Conservation (phyloP, 2,888 invertebrate genomes). For the Selenia dentaria region DNA sequence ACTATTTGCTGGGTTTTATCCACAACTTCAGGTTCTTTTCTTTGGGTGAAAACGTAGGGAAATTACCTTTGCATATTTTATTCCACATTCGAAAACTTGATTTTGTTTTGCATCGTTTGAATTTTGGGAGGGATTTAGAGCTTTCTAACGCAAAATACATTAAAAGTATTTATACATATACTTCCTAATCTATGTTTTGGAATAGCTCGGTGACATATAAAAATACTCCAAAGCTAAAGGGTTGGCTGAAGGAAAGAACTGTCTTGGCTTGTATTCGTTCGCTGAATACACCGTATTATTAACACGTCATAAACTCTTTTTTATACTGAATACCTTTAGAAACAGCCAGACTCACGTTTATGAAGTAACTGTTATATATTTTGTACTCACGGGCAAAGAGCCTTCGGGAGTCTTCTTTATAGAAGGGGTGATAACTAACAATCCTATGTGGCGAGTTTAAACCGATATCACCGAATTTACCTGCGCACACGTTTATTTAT, state of each 20-base stretch:
- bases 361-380: background rate
- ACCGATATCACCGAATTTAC: conserved; percentile 51
- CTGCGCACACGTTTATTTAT: conserved; percentile 50
- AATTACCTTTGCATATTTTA: conserved; percentile 28
- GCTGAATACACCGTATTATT: conserved; percentile 26
- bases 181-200: too few relatives aligned
- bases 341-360: conserved; percentile 16
- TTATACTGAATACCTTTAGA: conserved; percentile 20
- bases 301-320: conserved; percentile 26
- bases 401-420: too few relatives aligned
- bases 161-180: too few relatives aligned
- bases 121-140: conserved; percentile 8
- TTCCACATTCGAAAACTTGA: conserved; percentile 12
- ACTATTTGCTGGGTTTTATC: conserved; percentile 22
- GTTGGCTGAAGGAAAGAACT: background rate
- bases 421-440: conserved; percentile 28
- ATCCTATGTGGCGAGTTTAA: conserved; percentile 38
- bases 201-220: background rate
- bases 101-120: conserved; percentile 22
- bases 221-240: background rate
- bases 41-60: conserved; percentile 15
- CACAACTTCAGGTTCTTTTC: conserved; percentile 14
- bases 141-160: background rate
- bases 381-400: conserved; percentile 10
- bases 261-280: background rate